A percentile compares a stretch with the other conserved stretches of the same genome.
Conservation (phyloP, 2,797 vertebrate species). For the Sebastes vulpes region DNA sequence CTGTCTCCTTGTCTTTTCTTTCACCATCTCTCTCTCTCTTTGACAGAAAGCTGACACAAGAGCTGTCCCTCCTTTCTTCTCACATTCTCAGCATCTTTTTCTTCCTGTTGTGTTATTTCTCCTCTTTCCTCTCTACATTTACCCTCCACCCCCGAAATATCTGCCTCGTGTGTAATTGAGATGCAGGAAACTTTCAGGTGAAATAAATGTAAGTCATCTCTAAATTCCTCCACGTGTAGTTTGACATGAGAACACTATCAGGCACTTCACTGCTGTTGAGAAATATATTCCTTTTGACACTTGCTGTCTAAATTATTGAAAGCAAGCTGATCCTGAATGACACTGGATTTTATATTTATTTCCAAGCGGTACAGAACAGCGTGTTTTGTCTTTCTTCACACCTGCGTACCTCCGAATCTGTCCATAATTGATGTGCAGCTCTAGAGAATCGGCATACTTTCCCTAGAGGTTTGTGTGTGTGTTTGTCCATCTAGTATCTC, state of each 20-base stretch:
- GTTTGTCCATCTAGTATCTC: conserved; percentile 42
- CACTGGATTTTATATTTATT: neutral
- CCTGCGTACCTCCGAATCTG: neutral
- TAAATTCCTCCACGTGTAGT: neutral
- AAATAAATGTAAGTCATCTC: neutral
- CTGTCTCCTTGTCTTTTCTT: conserved; percentile 43
- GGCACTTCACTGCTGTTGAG: neutral
- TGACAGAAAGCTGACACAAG: conserved; percentile 57
- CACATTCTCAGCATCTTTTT: conserved; percentile 12
- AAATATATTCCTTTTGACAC: neutral
- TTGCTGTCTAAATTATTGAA: neutral
- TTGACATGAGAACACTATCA: neutral
- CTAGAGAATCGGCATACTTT: neutral
- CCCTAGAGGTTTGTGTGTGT: neutral
- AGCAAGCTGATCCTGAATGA: neutral
- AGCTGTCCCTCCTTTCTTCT: conserved; percentile 8
- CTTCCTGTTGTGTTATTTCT: neutral
- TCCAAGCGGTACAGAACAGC: neutral
- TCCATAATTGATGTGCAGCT: neutral
- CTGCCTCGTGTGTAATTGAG: neutral
- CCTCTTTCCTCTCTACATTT: neutral
- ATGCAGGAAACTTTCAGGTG: neutral
- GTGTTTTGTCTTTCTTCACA: neutral
- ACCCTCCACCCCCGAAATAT: neutral
- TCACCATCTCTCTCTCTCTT: conserved; percentile 2